Evolutionary conservation across 1,140 invertebrate species (phyloP).

Genomic region (Steinernema feltiae): DNA sequence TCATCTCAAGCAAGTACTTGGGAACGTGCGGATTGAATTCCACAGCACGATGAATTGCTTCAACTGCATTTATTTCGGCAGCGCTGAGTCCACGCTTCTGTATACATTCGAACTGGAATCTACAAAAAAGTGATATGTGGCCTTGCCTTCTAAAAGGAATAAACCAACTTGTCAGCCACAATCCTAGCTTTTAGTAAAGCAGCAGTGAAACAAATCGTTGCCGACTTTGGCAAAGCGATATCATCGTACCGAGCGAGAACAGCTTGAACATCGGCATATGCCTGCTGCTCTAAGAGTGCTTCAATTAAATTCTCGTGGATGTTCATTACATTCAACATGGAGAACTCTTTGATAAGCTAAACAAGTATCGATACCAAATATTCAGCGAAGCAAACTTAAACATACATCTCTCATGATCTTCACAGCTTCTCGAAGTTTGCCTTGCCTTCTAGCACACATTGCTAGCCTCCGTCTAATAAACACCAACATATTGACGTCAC

Average conservation of each 20-base stretch:
- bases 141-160: constrained; percentile 5
- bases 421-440: constrained; percentile 84
- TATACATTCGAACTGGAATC: constrained; percentile 76
- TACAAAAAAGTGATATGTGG: constrained; percentile 44
- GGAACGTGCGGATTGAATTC: constrained; percentile 98
- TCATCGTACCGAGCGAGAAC: constrained; percentile 88
- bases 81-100: constrained; percentile 78
- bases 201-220: constrained; percentile 92
- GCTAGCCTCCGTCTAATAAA: constrained; percentile 86
- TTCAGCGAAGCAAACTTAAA: constrained; percentile 6
- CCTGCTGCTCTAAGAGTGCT: constrained; percentile 85
- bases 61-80: constrained; percentile 86
- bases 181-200: constrained; percentile 83
- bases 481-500: constrained; percentile 90
- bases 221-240: constrained; percentile 67
- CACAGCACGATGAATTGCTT: constrained; percentile 91
- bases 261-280: constrained; percentile 91
- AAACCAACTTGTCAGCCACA: constrained; percentile 78
- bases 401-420: constrained; percentile 89
- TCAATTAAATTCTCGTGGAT: constrained; percentile 97
- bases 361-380: constrained; percentile 44
- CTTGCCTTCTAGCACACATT: constrained; percentile 91
- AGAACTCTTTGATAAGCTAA: constrained; percentile 89
- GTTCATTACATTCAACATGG: constrained; percentile 86
- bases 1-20: constrained; percentile 93